Percentiles rank a stretch among this genome's conserved stretches.
phyloP scores from a whole-genome alignment of 1,140 invertebrate genomes.

The Lepidurus packardi region DNA sequence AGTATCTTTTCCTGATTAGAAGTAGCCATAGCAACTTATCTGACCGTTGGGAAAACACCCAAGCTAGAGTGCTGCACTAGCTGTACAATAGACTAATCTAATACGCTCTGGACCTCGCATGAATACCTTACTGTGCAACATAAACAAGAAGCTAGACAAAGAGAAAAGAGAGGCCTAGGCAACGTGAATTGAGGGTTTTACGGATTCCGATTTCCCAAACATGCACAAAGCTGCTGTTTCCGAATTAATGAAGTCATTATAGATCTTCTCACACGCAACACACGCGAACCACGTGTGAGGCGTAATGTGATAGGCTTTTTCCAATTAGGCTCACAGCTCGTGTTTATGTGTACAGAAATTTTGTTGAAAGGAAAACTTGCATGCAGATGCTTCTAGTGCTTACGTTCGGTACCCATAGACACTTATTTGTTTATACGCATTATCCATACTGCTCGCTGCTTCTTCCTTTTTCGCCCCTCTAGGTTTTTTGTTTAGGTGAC shows the following conservation, averaged over 20 bases:
- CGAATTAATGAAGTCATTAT: background rate
- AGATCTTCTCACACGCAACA: background rate
- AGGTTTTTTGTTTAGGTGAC: no score
- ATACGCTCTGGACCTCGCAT: no score
- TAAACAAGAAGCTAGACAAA: background rate
- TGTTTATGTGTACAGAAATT: background rate
- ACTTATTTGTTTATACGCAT: background rate
- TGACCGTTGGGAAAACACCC: constrained; percentile 12
- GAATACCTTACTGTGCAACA: background rate
- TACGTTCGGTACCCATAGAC: background rate
- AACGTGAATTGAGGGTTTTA: background rate
- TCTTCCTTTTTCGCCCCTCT: no score
- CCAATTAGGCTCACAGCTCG: background rate
- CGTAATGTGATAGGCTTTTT: constrained; percentile 5
- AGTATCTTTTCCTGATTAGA: constrained; percentile 6
- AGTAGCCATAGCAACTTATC: constrained; percentile 19
- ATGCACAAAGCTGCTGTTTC: background rate
- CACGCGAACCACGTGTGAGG: background rate
- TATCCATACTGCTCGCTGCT: background rate
- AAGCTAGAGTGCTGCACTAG: no score
- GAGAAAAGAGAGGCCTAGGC: background rate
- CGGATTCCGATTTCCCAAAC: no score
- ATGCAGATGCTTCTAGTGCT: background rate
- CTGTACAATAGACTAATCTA: no score
- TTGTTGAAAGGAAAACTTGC: background rate